Evolutionary conservation across 2,113 vertebrate species (phyloP).

Genomic region (Cyrtonyx montezumae): DNA sequence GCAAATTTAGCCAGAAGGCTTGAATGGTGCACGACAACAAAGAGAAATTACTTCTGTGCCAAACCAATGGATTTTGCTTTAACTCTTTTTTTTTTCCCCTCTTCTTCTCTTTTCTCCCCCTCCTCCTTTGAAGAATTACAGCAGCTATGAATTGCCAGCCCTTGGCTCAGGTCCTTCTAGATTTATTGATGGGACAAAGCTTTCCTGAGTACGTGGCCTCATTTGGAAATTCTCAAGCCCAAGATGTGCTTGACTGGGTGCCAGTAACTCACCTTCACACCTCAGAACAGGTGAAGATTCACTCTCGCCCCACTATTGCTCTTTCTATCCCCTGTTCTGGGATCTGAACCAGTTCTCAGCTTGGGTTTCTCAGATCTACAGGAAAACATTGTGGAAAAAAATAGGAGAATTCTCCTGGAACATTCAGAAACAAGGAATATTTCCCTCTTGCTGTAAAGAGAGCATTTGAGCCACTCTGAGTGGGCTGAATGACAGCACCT

Average conservation of each 20-base stretch:
- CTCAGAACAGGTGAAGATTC: slow-evolving; percentile 63
- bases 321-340: neutral
- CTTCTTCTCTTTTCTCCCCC: neutral
- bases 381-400: neutral
- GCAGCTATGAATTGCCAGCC: slow-evolving; percentile 74
- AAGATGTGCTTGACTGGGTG: slow-evolving; percentile 88
- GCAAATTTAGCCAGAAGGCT: slow-evolving; percentile 18
- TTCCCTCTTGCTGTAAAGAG: neutral
- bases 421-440: neutral
- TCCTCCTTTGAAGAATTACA: slow-evolving; percentile 61
- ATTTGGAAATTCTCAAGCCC: slow-evolving; percentile 88
- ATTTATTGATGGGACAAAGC: slow-evolving; percentile 83
- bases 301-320: neutral
- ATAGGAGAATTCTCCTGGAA: neutral
- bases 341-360: neutral
- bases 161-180: slow-evolving; percentile 76
- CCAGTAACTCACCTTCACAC: slow-evolving; percentile 67
- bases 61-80: neutral
- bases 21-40: neutral
- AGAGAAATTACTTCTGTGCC: neutral
- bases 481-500: neutral
- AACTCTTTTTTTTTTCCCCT: neutral
- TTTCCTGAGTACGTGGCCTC: slow-evolving; percentile 86
- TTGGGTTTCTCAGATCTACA: neutral
- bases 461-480: neutral